phyloP scores from a whole-genome alignment of 2,888 invertebrate genomes.

The Limnephilus auricula region DNA sequence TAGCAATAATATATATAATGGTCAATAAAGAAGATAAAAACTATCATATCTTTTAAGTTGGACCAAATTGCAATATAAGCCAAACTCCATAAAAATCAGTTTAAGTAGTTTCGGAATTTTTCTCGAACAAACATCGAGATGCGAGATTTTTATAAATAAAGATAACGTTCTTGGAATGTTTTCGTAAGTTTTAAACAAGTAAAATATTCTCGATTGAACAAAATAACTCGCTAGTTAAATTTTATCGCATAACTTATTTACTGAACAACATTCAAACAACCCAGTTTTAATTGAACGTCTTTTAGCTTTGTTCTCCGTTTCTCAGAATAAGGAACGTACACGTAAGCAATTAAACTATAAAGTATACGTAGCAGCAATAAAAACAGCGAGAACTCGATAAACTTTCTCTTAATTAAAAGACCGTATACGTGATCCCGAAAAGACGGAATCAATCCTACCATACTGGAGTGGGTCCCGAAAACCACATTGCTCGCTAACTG shows the following conservation, averaged over 20 bases:
- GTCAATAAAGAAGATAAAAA: too few relatives aligned
- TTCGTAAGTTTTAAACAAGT: too few relatives aligned
- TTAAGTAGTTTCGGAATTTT: too few relatives aligned
- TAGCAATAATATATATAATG: too few relatives aligned
- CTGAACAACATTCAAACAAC: not conserved
- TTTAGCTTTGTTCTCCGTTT: not conserved
- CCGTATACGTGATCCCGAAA: constrained; percentile 7
- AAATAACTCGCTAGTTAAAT: not conserved
- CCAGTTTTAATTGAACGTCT: not conserved
- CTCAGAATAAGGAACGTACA: not conserved
- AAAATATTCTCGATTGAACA: not conserved
- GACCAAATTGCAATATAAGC: too few relatives aligned
- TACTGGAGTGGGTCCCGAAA: not conserved
- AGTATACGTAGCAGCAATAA: not conserved
- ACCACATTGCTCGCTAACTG: constrained; percentile 13
- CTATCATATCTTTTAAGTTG: too few relatives aligned
- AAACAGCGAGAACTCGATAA: not conserved
- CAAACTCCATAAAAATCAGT: too few relatives aligned
- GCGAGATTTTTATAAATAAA: too few relatives aligned
- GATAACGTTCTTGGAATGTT: too few relatives aligned
- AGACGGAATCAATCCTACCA: constrained; percentile 6
- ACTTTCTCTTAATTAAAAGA: constrained; percentile 27
- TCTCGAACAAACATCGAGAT: too few relatives aligned
- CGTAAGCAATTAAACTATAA: not conserved
- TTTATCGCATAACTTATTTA: not conserved